Evolutionary conservation across 1,140 invertebrate genomes (phyloP), one percentile per base, ranked within the genome.

Genomic region (Hirudo medicinalis): DNA sequence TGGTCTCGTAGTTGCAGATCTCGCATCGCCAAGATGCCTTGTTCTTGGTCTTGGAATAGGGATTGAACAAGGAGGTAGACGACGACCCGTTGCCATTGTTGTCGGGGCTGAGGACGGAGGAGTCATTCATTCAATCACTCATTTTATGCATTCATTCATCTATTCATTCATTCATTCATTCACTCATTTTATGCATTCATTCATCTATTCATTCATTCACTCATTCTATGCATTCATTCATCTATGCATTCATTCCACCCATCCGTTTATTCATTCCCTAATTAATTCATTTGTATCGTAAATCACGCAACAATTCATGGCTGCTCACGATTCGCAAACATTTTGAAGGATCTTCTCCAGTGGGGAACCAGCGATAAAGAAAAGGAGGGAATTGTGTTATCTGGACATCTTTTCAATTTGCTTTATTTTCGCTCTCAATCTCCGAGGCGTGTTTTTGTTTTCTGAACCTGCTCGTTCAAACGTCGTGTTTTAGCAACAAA

Each of bases 1-100:
- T 96, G 0, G 94, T 97, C 81, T 98, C 94, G 81, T 98, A 98
- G 82, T 95, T 97, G 80, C 94, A 98, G 15, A 97, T 92, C 79
- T 97, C 94, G 82, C 94, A 98, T 2, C 94, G 86, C 85, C 94
- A 97, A 57, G 90, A 93, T 29, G 90, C 67, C 80, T 96, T 96
- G 75, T 87, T 87, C 70, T 84, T 84, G 72, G 84, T 78, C 22
- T 63, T 63, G 3, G 57, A 63, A 11, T 63, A 63, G 22, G 29
- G 22, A 63, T 32, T 63, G 57, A 22, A 25, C 20, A 63, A 1
- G 57, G 22, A 6, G 29, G 57, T 63, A 32, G 22, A 25, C 22
- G 22, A 25, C 1, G 29, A 25, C 22, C 29, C 29, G 57, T 63
- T 63, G 6, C 29, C 29, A n/a, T 22, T 63, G 57, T 32, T 25